Base-by-base conservation (phyloP, 2,797 vertebrate species). In the Botia almorhae region DNA sequence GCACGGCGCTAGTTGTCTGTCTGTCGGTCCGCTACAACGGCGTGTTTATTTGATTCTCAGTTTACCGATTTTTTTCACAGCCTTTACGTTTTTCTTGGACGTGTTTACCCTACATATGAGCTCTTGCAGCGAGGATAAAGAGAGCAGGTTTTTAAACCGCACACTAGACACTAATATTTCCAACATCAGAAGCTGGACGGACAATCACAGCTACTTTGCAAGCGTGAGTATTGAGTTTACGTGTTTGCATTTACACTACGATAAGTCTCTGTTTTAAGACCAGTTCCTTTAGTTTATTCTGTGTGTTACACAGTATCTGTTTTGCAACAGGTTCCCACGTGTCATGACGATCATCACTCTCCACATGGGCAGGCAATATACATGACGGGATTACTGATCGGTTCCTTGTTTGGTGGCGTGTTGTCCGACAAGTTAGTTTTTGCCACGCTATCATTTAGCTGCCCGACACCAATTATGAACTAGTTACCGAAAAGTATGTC, bases 11-110 rank as follows among this genome's bases (percentile, higher is more conserved):
- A 39, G 11, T 58, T n/a, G 16, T 73, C 51, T 23, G n/a, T 50
- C 50, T 14, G 82, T 89, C 87, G 88, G 90, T 70, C 89, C 92
- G 16, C 88, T 93, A 74, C 92, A 93, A 90, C 61, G 83, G 3
- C 86, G 87, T 23, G 90, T 91, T n/a, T 93, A 88, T 81, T 91
- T 90, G 85, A 92, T 91, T 4, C 87, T 94, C 10, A 80, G 87
- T 0, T 84, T 94, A 2, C 23, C 90, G 56, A 92, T 92, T 63
- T 74, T 92, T 81, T 90, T 93, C 78, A 87, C 48, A 1, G 74
- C 93, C 0, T 91, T 92, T 29, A 86, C 92, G 3, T 94, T 93
- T 86, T 94, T 93, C 26, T 76, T 93, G 4, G 93, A 94, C 82
- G 87, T 93, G 19, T 93, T 93, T 71, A 74, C 53, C 0, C 60